phyloP scores from a whole-genome alignment of 1,140 invertebrate genomes.

The Phymastichus coffea region DNA sequence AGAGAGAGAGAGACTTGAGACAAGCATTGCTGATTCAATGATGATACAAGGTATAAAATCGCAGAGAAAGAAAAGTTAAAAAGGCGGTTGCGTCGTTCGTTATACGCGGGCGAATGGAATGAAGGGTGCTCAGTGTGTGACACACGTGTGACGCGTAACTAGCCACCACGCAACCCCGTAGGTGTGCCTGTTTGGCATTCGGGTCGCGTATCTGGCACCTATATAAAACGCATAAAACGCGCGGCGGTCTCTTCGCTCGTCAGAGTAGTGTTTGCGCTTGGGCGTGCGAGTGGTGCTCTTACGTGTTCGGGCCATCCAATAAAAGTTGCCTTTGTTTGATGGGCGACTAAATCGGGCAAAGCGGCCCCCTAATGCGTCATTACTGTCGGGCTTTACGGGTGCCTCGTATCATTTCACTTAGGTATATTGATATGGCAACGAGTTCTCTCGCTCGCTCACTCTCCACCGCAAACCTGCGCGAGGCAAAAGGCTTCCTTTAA shows the following conservation, averaged over 20 bases:
- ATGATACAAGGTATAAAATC: too few species aligned
- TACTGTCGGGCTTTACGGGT: constrained; percentile 58
- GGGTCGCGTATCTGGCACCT: constrained; percentile 42
- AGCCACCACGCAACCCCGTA: too few species aligned
- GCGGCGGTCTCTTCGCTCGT: constrained; percentile 26
- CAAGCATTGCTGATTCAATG: too few species aligned
- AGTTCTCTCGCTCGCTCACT: constrained; percentile 40
- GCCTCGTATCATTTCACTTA: constrained; percentile 60
- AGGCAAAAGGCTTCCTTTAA: constrained; percentile 16
- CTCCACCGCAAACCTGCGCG: neutral
- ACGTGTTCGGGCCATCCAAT: constrained; percentile 51
- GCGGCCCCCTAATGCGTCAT: constrained; percentile 59
- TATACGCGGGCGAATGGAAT: too few species aligned
- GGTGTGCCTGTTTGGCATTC: constrained; percentile 39
- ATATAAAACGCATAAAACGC: constrained; percentile 50
- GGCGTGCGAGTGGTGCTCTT: constrained; percentile 36
- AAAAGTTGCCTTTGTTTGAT: constrained; percentile 60
- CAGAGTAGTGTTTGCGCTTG: too few species aligned
- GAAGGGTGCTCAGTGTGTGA: neutral
- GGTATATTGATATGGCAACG: constrained; percentile 61
- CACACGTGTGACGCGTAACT: constrained; percentile 36
- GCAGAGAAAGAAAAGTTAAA: too few species aligned
- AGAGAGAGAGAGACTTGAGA: too few species aligned
- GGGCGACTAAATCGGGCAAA: constrained; percentile 55
- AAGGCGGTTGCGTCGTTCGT: too few species aligned